Evolutionary conservation across 2,888 invertebrate species (phyloP), one percentile per base, ranked within the genome.

Genomic region (Lycocerus yunnanus): DNA sequence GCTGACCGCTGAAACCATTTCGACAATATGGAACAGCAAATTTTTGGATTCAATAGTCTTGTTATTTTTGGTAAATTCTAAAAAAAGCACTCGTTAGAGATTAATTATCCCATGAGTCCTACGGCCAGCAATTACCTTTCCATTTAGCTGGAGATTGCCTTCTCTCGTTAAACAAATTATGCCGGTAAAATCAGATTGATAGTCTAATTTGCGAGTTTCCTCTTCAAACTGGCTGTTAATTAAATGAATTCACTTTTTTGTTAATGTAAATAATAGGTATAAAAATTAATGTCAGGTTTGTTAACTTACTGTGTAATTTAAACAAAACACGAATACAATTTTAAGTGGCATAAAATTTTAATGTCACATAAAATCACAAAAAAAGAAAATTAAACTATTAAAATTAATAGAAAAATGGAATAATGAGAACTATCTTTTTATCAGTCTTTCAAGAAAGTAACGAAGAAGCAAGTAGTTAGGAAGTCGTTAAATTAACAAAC

Each of bases 401-500:
- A 60, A 60, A 16, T 60, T 60, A 60, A 60, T 60, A 18, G 60
- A 60, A 60, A 60, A 63, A 63, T 63, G n/a, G n/a, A 15, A 63
- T 63, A 63, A 63, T 63, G 16, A 20, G 61, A 43, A 43, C 20
- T 60, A 15, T 13, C 15, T 60, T 60, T 16, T 60, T 60, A 60
- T 60, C 43, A 43, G 61, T 63, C 18, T 63, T n/a, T 4, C 18
- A 63, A 63, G 20, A 63, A 63, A 16, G 15, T 63, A 63, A 63
- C 15, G 20, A 63, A 63, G 20, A 63, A 27, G 61, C 61, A 63
- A 63, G 20, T 68, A 63, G 16, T 43, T 21, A 63, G 68, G 68
- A 72, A 72, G 68, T 72, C 63, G 43, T 72, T 68, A 72, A 43
- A 43, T 60, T 63, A 68, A 65, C 18, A 61, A 24, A 24, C 43